phyloP scores from a whole-genome alignment of 2,888 invertebrate species.

The Apamea sordens region DNA sequence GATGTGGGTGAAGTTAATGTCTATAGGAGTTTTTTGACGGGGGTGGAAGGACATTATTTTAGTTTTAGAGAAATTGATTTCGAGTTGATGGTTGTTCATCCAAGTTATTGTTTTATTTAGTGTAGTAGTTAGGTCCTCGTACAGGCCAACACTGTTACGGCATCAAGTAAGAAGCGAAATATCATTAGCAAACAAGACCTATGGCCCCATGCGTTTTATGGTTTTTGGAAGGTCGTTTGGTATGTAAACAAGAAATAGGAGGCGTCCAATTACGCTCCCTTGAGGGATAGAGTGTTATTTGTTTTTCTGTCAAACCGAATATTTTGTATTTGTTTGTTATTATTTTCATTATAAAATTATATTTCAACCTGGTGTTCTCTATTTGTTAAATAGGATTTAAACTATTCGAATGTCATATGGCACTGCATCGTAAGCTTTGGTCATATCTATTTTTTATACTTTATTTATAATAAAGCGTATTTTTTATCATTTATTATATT shows the following conservation, averaged over 20 bases:
- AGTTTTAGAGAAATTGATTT: neutral
- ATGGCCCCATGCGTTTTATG: too few species aligned
- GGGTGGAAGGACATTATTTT: neutral
- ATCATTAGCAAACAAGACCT: neutral
- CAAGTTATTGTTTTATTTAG: neutral
- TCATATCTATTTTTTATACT: neutral
- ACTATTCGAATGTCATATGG: neutral
- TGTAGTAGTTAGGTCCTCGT: neutral
- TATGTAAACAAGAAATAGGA: too few species aligned
- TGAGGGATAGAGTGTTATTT: too few species aligned
- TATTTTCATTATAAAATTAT: too few species aligned
- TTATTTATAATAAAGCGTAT: too few species aligned
- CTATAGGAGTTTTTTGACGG: neutral
- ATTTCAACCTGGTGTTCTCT: neutral
- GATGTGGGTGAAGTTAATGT: neutral
- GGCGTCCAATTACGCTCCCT: too few species aligned
- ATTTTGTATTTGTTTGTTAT: too few species aligned
- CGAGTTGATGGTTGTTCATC: neutral
- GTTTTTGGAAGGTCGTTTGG: too few species aligned
- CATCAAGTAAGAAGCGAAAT: neutral
- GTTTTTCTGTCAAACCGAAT: too few species aligned
- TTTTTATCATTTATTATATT: too few species aligned
- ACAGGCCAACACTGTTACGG: neutral
- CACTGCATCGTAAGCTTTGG: neutral
- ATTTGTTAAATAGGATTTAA: too few species aligned